A percentile compares a stretch with the other conserved stretches of the same genome.
Conservation (phyloP, 2,888 invertebrate genomes). For the Cheilosia vulpina region DNA sequence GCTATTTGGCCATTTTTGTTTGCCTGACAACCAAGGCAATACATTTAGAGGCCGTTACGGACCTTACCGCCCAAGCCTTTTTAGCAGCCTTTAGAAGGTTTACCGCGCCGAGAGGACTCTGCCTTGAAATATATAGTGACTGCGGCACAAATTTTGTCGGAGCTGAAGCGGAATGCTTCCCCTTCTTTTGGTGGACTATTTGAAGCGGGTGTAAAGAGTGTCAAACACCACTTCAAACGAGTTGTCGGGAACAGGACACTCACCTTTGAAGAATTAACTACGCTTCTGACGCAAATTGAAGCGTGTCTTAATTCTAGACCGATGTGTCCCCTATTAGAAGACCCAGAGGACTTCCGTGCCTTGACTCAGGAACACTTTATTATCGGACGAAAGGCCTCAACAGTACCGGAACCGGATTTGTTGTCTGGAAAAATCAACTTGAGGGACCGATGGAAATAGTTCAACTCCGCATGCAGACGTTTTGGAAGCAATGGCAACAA, state of each 20-base stretch:
- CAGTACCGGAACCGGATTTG: conserved; percentile 42
- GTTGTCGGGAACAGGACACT: neutral
- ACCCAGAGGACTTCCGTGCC: conserved; percentile 52
- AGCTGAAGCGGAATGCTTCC: conserved; percentile 54
- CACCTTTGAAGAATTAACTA: conserved; percentile 15
- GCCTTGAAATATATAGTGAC: conserved; percentile 76
- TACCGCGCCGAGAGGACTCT: conserved; percentile 75
- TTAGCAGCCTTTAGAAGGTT: conserved; percentile 77
- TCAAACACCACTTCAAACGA: conserved; percentile 15
- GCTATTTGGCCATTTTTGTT: conserved; percentile 53
- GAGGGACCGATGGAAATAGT: conserved; percentile 54
- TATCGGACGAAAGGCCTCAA: conserved; percentile 30
- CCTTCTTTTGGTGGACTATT: conserved; percentile 38
- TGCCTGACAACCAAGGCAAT: conserved; percentile 59
- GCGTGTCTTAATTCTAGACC: conserved; percentile 75
- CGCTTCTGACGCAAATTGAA: conserved; percentile 69
- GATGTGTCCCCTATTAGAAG: conserved; percentile 63
- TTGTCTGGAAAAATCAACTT: conserved; percentile 25
- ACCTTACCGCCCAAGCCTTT: conserved; percentile 51
- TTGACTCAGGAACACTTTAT: conserved; percentile 62
- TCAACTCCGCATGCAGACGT: conserved; percentile 53
- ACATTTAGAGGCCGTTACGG: conserved; percentile 56
- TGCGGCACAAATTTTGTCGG: conserved; percentile 78
- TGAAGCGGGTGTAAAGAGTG: conserved; percentile 23
- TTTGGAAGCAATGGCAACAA: conserved; percentile 59